These are phyloP conservation scores for Nothocercus nigrocapillus DNA, from an alignment of 2,113 vertebrate species.

Conservation along the genomic window DNA sequence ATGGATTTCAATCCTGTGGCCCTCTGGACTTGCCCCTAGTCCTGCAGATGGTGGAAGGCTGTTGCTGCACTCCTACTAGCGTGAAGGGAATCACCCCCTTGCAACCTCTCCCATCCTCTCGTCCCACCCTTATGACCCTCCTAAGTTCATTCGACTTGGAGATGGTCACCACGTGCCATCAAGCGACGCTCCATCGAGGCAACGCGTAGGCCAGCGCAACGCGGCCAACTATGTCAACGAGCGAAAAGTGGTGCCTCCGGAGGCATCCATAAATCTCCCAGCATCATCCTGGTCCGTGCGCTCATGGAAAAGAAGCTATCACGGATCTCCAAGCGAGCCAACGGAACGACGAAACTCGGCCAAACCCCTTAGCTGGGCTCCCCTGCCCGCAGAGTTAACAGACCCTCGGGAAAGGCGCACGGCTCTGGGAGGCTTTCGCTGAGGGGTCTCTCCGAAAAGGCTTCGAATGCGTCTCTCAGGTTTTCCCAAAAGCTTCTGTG, in stretches of 20 bases:
- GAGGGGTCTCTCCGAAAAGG: conserved; percentile 41
- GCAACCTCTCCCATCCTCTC: not conserved
- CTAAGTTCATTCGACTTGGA: not conserved
- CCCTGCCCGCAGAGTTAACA: not conserved
- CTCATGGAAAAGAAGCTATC: conserved; percentile 22
- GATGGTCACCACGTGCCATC: not conserved
- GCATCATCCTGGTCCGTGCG: not conserved
- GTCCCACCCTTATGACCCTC: not conserved
- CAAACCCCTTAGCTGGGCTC: not conserved
- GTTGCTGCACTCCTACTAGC: not conserved
- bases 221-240: not conserved
- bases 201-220: not conserved
- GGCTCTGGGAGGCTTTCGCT: conserved; percentile 40
- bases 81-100: not conserved
- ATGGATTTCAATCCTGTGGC: not conserved
- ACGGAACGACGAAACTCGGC: not conserved
- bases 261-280: not conserved
- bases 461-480: conserved; percentile 48
- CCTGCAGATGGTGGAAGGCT: not conserved
- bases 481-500: conserved; percentile 59
- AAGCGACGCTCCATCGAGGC: not conserved
- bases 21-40: not conserved
- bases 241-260: not conserved
- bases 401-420: conserved; percentile 17
- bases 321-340: conserved; percentile 6